phyloP scores from a whole-genome alignment of 1,140 invertebrate genomes.

The Drosophila simulans region DNA sequence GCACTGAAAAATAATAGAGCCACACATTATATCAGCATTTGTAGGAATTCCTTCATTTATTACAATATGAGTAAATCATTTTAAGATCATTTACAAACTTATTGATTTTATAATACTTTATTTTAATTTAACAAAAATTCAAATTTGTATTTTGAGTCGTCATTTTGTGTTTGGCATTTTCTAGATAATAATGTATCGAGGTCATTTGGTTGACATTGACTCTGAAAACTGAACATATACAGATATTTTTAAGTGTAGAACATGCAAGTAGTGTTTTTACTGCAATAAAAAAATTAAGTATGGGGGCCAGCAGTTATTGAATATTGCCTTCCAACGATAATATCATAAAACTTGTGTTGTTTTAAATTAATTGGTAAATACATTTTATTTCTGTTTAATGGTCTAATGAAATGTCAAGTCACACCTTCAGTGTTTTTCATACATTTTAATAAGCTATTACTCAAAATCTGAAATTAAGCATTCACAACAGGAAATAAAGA shows the following conservation, averaged over 20 bases:
- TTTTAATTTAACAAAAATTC: too few species aligned
- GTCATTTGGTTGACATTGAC: too few species aligned
- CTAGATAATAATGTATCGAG: too few species aligned
- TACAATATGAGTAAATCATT: too few species aligned
- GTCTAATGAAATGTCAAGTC: constrained; percentile 13
- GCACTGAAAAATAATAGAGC: constrained; percentile 15
- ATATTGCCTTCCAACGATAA: constrained; percentile 36
- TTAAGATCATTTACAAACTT: too few species aligned
- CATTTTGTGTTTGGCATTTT: too few species aligned
- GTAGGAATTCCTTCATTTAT: too few species aligned
- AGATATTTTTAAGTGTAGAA: constrained; percentile 7
- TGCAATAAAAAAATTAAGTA: constrained; percentile 42
- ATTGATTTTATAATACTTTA: too few species aligned
- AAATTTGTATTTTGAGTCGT: too few species aligned
- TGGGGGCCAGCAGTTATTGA: constrained; percentile 35
- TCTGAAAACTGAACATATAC: too few species aligned
- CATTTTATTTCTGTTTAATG: constrained; percentile 21
- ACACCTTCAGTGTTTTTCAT: constrained; percentile 18
- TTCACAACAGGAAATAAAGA: not conserved
- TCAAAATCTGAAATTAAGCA: constrained; percentile 14
- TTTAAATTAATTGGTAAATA: constrained; percentile 42
- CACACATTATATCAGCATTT: too few species aligned
- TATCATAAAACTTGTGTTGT: constrained; percentile 23
- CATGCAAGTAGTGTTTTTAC: constrained; percentile 14
- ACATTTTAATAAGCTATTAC: constrained; percentile 20